Base-by-base conservation (phyloP, 1,140 invertebrate species). In the Nephotettix cincticeps region DNA sequence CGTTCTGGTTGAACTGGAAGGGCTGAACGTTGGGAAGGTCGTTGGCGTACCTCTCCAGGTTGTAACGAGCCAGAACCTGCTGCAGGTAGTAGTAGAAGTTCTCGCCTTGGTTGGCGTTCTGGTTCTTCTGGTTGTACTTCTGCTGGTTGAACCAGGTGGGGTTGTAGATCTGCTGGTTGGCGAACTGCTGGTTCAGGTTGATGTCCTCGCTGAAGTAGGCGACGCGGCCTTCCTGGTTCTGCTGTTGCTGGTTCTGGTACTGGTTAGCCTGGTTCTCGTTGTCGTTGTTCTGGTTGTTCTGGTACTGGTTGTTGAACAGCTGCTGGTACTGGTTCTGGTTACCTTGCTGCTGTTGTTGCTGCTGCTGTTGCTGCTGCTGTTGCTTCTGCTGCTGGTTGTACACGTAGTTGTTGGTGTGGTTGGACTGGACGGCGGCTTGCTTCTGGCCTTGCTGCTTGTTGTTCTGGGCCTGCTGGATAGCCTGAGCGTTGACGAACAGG, bases 161-260 rank as follows among this genome's bases (percentile, higher is more conserved):
- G 72, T 86, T 87, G 27, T 86, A 84, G 27, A 91, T 72, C 68
- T 88, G 84, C 56, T 85, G 81, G 75, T 89, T 25, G 36, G 32
- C 63, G 27, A 19, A 36, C 29, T 36, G 36, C 32, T 65, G 29
- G 65, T 68, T 68, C 36, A 68, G 19, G 71, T 86, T 87, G 68
- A 88, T 81, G 79, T 92, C 92, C 72, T 93, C 88, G 0, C 89
- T 89, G 82, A 88, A 93, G 79, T 93, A 93, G 25, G 84, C 82
- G 21, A 93, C 58, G 64, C 85, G 80, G 70, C 88, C 85, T 78
- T 92, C 89, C 76, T 90, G 78, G 70, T 90, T 86, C 79, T 90
- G 90, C 32, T 36, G 32, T 36, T 36, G 32, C 32, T 36, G 32
- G 32, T 36, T 36, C 69, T 88, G 84, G 3, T 80, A 72, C 75